These are phyloP conservation scores for Drosophila cracens DNA, from an alignment of 2,888 invertebrate species.

Conservation along the genomic window DNA sequence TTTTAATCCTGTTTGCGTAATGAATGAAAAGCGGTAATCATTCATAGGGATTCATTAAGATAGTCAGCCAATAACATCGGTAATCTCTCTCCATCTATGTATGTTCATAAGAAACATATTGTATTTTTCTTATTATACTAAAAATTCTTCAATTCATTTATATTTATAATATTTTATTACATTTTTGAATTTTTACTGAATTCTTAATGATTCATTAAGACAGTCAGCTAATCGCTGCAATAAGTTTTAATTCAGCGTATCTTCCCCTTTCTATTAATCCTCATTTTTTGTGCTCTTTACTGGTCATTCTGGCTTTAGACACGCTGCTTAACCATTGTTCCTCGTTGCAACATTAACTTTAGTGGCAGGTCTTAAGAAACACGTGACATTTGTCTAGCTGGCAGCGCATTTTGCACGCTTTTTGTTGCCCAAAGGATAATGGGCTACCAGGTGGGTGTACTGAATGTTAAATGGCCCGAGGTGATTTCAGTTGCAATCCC, in stretches of 20 bases:
- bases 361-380: constrained; percentile 20
- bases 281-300: neutral
- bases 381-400: constrained; percentile 72
- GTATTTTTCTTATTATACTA: neutral
- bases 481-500: constrained; percentile 26
- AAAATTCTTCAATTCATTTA: neutral
- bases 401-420: constrained; percentile 60
- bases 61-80: neutral
- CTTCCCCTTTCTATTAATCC: neutral
- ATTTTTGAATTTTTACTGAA: neutral
- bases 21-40: neutral
- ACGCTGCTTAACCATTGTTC: constrained; percentile 60
- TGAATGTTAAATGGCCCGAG: constrained; percentile 59
- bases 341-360: constrained; percentile 33
- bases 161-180: neutral
- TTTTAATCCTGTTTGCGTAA: neutral
- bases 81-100: neutral
- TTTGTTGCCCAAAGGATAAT: constrained; percentile 72
- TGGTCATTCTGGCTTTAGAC: constrained; percentile 24
- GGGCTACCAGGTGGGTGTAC: constrained; percentile 73
- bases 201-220: neutral
- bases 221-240: neutral
- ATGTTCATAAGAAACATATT: neutral
- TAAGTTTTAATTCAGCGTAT: neutral
- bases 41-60: neutral